phyloP scores from a whole-genome alignment of 2,113 vertebrate genomes.

The Chionodraco myersi region DNA sequence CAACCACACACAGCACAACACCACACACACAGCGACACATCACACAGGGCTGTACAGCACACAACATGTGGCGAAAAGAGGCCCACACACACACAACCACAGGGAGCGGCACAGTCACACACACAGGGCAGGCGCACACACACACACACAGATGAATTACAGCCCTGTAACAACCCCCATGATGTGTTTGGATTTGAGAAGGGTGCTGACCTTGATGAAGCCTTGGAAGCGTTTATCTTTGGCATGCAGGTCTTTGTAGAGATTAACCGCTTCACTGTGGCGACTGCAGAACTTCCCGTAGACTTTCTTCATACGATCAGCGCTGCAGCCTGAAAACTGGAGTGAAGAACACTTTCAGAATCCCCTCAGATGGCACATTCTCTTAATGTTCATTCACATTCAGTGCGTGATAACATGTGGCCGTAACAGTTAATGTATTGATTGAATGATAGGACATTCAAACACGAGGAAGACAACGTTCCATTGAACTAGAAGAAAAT shows the following conservation, averaged over 20 bases:
- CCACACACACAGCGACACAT: too few relatives aligned
- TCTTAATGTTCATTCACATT: background rate
- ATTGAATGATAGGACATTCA: background rate
- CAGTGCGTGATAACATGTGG: background rate
- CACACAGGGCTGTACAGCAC: too few relatives aligned
- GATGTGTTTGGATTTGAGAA: background rate
- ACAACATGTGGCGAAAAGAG: too few relatives aligned
- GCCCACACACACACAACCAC: too few relatives aligned
- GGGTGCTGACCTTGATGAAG: conserved; percentile 88
- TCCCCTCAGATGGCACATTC: too few relatives aligned
- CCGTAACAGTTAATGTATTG: too few relatives aligned
- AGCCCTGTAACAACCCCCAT: too few relatives aligned
- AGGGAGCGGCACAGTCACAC: too few relatives aligned
- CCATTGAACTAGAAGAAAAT: too few relatives aligned
- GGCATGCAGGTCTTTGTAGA: conserved; percentile 91
- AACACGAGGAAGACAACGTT: background rate
- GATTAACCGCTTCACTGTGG: conserved; percentile 92
- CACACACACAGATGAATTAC: conserved; percentile 25
- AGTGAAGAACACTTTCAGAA: background rate
- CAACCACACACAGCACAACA: too few relatives aligned
- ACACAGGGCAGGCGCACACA: too few relatives aligned
- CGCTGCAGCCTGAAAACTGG: conserved; percentile 90
- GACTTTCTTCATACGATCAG: conserved; percentile 89
- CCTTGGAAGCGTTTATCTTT: conserved; percentile 96
- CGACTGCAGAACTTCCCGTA: conserved; percentile 95